phyloP scores from a whole-genome alignment of 2,888 invertebrate genomes.

The Nomada goodeniana region DNA sequence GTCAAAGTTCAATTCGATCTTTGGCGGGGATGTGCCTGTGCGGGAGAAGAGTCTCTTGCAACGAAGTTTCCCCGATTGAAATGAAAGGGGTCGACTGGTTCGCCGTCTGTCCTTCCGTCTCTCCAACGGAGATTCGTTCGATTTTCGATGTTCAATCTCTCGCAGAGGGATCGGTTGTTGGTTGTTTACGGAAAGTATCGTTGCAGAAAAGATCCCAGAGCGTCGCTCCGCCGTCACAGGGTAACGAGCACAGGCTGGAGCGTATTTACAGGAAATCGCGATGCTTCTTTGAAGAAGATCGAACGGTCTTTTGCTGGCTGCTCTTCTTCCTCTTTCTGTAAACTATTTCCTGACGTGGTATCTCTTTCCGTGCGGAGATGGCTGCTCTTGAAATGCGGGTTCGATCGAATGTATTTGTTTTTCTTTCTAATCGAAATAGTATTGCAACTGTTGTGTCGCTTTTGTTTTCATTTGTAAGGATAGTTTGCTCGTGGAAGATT shows the following conservation, averaged over 20 bases:
- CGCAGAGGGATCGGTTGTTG: not conserved
- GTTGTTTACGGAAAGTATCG: slow-evolving; percentile 22
- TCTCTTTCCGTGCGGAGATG: too few species aligned
- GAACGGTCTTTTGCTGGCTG: not conserved
- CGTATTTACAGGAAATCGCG: slow-evolving; percentile 33
- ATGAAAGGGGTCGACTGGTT: slow-evolving; percentile 46
- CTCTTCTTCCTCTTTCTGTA: not conserved
- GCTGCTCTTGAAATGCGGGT: too few species aligned
- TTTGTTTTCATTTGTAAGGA: too few species aligned
- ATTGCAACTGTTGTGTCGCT: too few species aligned
- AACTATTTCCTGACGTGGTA: not conserved
- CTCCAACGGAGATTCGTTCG: slow-evolving; percentile 3
- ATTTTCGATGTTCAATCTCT: slow-evolving; percentile 18
- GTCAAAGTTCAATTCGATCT: slow-evolving; percentile 69
- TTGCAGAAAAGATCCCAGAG: slow-evolving; percentile 16
- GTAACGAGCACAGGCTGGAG: not conserved
- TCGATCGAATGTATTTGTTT: too few species aligned
- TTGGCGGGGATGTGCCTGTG: not conserved
- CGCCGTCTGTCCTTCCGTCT: not conserved
- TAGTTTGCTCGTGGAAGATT: too few species aligned
- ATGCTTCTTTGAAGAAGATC: not conserved
- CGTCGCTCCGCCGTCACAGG: slow-evolving; percentile 11
- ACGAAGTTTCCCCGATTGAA: slow-evolving; percentile 48
- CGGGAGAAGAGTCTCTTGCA: slow-evolving; percentile 1
- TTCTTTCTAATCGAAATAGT: too few species aligned